Evolutionary conservation across 2,113 vertebrate species (phyloP).

Genomic region (Protobothrops mucrosquamatus): DNA sequence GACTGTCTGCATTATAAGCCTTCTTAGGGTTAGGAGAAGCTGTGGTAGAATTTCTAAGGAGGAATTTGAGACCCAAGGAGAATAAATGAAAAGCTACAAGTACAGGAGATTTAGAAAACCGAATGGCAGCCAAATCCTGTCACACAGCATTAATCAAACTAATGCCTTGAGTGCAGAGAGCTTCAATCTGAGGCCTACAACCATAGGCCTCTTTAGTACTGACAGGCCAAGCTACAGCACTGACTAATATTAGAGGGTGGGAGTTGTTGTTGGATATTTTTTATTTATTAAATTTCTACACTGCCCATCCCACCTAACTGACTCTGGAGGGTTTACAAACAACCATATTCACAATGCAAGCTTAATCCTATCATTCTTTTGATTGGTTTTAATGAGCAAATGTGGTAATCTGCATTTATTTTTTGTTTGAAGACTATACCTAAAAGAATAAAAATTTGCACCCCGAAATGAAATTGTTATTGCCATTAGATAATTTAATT

Average conservation of each 20-base stretch:
- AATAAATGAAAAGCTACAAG: background rate
- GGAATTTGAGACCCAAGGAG: background rate
- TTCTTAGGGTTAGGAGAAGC: background rate
- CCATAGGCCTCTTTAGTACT: background rate
- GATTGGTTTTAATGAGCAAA: background rate
- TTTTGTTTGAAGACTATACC: background rate
- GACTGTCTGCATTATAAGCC: background rate
- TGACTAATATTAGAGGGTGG: background rate
- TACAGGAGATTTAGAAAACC: background rate
- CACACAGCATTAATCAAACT: background rate
- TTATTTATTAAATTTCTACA: background rate
- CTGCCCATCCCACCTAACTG: background rate
- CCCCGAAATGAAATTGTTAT: background rate
- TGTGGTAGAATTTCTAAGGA: background rate
- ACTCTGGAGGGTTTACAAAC: background rate
- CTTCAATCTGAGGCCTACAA: background rate
- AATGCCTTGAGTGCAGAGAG: background rate
- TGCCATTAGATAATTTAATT: background rate
- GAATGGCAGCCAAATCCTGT: background rate
- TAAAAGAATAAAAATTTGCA: background rate
- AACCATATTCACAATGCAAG: background rate
- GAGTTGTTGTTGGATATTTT: background rate
- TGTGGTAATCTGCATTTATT: background rate
- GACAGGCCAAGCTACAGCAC: background rate
- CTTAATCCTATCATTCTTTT: background rate